Evolutionary conservation across 2,797 vertebrate species (phyloP).

Genomic region (Sparus aurata): DNA sequence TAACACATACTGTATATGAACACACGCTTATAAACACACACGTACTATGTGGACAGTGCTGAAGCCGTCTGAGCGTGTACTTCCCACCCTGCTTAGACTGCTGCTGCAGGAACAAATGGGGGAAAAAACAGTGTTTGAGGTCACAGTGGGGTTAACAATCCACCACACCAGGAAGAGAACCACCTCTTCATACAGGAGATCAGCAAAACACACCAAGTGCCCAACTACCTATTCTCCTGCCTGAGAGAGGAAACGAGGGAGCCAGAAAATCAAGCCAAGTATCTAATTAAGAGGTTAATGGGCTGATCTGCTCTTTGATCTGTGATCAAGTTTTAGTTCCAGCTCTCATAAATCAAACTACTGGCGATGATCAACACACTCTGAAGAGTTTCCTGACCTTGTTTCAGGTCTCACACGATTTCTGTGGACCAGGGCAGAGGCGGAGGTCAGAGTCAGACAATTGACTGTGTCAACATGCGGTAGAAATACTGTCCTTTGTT

Average conservation of each 20-base stretch:
- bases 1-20: background rate
- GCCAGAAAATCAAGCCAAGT: slow-evolving; percentile 13
- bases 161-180: slow-evolving; percentile 60
- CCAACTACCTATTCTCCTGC: slow-evolving; percentile 29
- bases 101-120: slow-evolving; percentile 71
- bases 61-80: slow-evolving; percentile 25
- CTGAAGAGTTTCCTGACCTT: slow-evolving; percentile 18
- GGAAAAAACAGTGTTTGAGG: slow-evolving; percentile 74
- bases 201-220: slow-evolving; percentile 22
- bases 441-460: slow-evolving; percentile 38
- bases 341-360: slow-evolving; percentile 15
- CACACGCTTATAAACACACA: background rate
- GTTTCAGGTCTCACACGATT: slow-evolving; percentile 60
- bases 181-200: slow-evolving; percentile 36
- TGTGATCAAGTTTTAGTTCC: slow-evolving; percentile 25
- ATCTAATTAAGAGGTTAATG: background rate
- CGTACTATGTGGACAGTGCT: background rate
- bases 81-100: slow-evolving; percentile 21
- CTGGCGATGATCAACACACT: slow-evolving; percentile 4
- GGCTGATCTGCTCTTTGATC: slow-evolving; percentile 23
- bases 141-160: slow-evolving; percentile 52
- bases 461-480: background rate
- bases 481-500: background rate
- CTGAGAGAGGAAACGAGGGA: slow-evolving; percentile 18
- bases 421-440: slow-evolving; percentile 69